These are phyloP conservation scores for Pseudocheirus occidentalis DNA, from an alignment of 2,797 vertebrate genomes.

Conservation along the genomic window DNA sequence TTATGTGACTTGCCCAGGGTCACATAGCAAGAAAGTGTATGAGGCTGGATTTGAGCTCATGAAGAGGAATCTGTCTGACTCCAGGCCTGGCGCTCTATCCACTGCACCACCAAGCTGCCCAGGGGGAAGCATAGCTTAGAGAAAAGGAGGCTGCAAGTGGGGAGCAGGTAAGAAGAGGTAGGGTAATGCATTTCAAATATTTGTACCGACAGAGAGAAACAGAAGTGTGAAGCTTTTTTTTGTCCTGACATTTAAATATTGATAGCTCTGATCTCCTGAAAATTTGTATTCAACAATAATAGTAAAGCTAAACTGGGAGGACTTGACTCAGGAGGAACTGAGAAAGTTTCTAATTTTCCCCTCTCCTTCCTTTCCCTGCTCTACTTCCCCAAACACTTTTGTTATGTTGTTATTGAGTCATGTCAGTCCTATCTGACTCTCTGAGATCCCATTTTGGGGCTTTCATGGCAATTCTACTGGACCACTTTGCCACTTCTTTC, in stretches of 20 bases:
- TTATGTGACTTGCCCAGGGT: neutral
- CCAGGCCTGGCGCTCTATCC: neutral
- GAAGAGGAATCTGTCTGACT: neutral
- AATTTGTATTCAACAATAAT: conserved; percentile 38
- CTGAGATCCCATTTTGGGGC: neutral
- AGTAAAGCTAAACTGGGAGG: neutral
- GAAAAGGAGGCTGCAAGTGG: conserved; percentile 17
- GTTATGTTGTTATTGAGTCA: neutral
- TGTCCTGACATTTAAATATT: neutral
- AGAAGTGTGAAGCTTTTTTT: neutral
- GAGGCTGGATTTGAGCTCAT: neutral
- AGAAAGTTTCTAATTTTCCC: neutral
- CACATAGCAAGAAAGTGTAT: no score
- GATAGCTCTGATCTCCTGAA: neutral
- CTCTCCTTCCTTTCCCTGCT: neutral
- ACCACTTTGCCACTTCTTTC: neutral
- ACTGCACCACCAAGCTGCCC: neutral
- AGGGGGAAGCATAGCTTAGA: neutral
- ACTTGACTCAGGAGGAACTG: conserved; percentile 8
- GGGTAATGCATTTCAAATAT: conserved; percentile 18
- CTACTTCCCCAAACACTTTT: neutral
- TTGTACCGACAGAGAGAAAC: conserved; percentile 15
- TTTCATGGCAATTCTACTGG: neutral
- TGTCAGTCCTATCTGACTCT: neutral
- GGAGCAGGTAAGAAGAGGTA: conserved; percentile 21